Evolutionary conservation across 2,888 invertebrate species (phyloP), one percentile per base, ranked within the genome.

Genomic region (Drosophila quinaria): DNA sequence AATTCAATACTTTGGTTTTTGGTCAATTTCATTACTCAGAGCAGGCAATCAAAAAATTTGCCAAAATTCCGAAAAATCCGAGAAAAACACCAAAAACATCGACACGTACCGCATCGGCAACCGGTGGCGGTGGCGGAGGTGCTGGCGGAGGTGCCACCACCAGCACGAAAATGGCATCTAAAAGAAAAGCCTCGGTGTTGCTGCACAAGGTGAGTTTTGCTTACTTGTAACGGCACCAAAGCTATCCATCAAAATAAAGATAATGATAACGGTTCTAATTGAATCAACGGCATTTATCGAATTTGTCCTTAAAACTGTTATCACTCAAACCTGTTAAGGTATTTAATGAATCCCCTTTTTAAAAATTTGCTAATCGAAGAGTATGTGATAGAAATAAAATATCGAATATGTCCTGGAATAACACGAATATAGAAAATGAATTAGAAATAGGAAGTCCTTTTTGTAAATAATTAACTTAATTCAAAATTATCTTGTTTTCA

Each of bases 141-240:
- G 90, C 89, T 83, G 91, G 91, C 79, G 91, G 91, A 78, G 90
- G 91, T 84, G 91, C 91, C 87, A 90, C 87, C 87, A 90, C 87
- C 87, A 90, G 87, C 82, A 91, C 90, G 67, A 92, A 91, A 86
- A 93, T 93, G 93, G 93, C 93, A 83, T 93, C 93, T 75, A 93
- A 93, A 90, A 90, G 93, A 82, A 93, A 93, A 90, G 92, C 93
- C 66, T 92, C 92, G 64, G 92, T 93, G 81, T 91, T 93, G 80
- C 89, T 93, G 80, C 93, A 93, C 85, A 93, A 93, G 93, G 93
- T 93, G 91, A 84, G 91, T 78, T 2, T 3, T 11, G 1, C n/a
- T 1, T 3, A 4, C 17, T 29, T 13, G 41, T 2, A 11, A 25
- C 1, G 5, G 8, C 17, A 3, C n/a, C 4, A 49, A 9, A 22